These are phyloP conservation scores for Mesoligia furuncula DNA, from an alignment of 2,888 invertebrate genomes.

Conservation along the genomic window DNA sequence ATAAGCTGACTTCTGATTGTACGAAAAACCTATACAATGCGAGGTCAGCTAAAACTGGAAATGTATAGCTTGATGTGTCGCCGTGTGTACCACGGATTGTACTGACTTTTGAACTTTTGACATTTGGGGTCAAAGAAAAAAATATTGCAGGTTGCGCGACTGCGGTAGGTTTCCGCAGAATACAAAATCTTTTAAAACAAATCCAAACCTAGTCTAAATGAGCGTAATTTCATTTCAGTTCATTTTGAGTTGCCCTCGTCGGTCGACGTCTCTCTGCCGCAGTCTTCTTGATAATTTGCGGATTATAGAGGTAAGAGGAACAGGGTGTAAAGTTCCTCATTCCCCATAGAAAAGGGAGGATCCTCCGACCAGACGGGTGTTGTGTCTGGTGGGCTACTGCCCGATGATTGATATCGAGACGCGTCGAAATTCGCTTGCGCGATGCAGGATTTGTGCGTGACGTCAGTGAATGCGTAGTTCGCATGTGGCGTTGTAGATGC, in stretches of 20 bases:
- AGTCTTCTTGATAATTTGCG: not conserved
- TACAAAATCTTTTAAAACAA: not conserved
- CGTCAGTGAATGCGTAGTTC: not conserved
- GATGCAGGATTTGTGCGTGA: not conserved
- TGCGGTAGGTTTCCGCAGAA: not conserved
- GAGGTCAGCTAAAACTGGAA: too few species aligned
- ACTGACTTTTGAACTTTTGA: not conserved
- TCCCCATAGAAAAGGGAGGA: not conserved
- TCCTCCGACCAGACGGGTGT: not conserved
- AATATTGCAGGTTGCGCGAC: not conserved
- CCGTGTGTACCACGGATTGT: not conserved
- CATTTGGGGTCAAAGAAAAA: not conserved
- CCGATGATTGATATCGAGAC: not conserved
- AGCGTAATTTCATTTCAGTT: not conserved
- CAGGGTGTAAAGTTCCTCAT: not conserved
- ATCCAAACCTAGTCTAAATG: not conserved
- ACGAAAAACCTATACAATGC: too few species aligned
- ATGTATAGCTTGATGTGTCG: too few species aligned
- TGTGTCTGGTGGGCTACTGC: not conserved
- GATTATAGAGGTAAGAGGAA: not conserved
- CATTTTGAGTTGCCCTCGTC: not conserved
- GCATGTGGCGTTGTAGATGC: not conserved
- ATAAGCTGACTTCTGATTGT: too few species aligned
- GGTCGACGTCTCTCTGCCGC: too few species aligned
- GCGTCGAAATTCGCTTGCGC: not conserved